These are phyloP conservation scores for Oasisia sp. DNA, from an alignment of 2,888 invertebrate genomes.

Conservation along the genomic window DNA sequence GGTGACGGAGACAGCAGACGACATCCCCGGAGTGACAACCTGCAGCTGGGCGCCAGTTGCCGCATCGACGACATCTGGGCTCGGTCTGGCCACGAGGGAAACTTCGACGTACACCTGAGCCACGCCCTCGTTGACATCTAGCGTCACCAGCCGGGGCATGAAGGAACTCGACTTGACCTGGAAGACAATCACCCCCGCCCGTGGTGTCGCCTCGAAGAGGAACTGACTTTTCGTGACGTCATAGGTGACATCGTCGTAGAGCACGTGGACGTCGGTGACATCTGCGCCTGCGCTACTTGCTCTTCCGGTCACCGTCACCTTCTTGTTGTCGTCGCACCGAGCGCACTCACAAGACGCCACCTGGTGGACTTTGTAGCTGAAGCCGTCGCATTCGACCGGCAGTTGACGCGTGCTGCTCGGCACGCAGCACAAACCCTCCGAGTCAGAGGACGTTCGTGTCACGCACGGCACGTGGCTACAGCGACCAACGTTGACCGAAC, in stretches of 20 bases:
- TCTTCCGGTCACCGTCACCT: background rate
- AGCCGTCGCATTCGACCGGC: conserved; percentile 3
- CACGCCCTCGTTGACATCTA: background rate
- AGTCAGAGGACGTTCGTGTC: background rate
- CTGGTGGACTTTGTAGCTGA: background rate
- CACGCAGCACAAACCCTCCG: background rate
- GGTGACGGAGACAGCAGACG: background rate
- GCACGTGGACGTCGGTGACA: background rate
- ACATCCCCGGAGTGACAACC: background rate
- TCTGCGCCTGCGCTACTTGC: background rate
- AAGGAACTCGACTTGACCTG: background rate
- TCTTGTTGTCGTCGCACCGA: background rate
- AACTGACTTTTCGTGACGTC: background rate
- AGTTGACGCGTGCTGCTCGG: background rate
- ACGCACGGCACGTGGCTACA: background rate
- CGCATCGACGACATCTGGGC: background rate
- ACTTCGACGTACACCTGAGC: background rate
- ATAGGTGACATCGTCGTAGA: background rate
- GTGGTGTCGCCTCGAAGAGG: background rate
- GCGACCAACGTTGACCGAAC: background rate
- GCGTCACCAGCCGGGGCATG: background rate
- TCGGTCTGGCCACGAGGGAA: background rate
- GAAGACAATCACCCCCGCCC: background rate
- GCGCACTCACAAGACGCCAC: background rate
- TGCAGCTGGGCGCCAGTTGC: background rate